Conservation (phyloP, 2,888 invertebrate species). For the Nephrotoma flavescens region DNA sequence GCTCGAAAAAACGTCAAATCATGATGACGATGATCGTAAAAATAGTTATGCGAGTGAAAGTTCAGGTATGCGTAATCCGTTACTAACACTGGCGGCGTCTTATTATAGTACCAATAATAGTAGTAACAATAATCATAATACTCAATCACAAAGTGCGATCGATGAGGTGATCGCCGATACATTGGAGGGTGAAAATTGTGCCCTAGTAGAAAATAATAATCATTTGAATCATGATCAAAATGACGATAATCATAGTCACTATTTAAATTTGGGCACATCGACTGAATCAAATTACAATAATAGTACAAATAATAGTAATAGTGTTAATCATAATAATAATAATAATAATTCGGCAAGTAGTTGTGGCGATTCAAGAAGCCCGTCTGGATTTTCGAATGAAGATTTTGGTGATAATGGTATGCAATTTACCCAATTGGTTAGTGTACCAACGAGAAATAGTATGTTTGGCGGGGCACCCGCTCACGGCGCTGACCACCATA, state of each 20-base stretch:
- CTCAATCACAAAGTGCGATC: slow-evolving; percentile 14
- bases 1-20: background rate
- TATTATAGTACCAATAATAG: slow-evolving; percentile 3
- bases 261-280: slow-evolving; percentile 26
- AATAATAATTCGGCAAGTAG: slow-evolving; percentile 25
- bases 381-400: slow-evolving; percentile 17
- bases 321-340: slow-evolving; percentile 6
- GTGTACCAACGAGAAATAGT: slow-evolving; percentile 14
- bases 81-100: slow-evolving; percentile 5
- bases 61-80: slow-evolving; percentile 5
- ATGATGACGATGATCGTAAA: background rate
- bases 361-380: slow-evolving; percentile 27
- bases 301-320: slow-evolving; percentile 11
- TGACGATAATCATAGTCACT: slow-evolving; percentile 18
- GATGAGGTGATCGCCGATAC: slow-evolving; percentile 33
- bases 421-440: slow-evolving; percentile 29
- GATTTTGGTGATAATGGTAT: slow-evolving; percentile 20
- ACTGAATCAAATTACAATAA: slow-evolving; percentile 18
- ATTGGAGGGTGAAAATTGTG: slow-evolving; percentile 28
- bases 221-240: slow-evolving; percentile 17
- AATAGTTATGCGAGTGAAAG: slow-evolving; percentile 6
- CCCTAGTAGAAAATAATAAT: slow-evolving; percentile 19
- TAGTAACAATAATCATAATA: background rate
- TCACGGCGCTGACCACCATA: background rate
- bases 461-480: slow-evolving; percentile 6